These are phyloP conservation scores for Epizoanthus ramosus DNA, from an alignment of 92 coral and sea anemone genomes.

Conservation along the genomic window DNA sequence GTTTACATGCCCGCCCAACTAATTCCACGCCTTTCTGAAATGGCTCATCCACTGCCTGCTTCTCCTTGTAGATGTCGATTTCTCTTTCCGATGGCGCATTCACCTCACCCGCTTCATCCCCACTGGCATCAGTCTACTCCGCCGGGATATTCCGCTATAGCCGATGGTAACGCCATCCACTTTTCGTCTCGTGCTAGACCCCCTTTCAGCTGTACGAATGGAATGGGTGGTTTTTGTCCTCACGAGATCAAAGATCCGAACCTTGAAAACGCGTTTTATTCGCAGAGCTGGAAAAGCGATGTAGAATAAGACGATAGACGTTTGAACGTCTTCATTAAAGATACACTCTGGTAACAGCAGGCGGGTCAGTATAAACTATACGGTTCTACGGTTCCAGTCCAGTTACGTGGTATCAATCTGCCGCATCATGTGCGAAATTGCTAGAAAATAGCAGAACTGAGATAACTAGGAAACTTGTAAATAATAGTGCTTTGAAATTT, in stretches of 20 bases:
- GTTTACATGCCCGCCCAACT: neutral
- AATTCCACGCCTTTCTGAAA: neutral
- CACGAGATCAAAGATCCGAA: neutral
- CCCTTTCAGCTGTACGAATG: neutral
- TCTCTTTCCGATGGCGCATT: neutral
- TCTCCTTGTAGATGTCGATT: slow-evolving; percentile 26
- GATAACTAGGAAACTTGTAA: too few relatives aligned
- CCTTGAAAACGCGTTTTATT: neutral
- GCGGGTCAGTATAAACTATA: neutral
- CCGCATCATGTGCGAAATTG: too few relatives aligned
- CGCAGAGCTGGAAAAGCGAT: neutral
- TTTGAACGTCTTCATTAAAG: neutral
- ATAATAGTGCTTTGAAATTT: too few relatives aligned
- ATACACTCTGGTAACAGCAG: neutral
- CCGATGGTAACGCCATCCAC: neutral
- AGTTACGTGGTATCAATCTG: neutral
- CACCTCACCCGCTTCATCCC: neutral
- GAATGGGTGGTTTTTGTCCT: neutral
- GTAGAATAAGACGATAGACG: neutral
- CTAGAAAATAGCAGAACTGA: neutral
- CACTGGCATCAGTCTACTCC: slow-evolving; percentile 14
- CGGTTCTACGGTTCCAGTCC: too few relatives aligned
- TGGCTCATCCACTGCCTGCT: neutral
- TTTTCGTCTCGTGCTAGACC: neutral
- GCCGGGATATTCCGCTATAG: neutral